These are phyloP conservation scores for Copidosoma floridanum DNA, from an alignment of 1,140 invertebrate species.

Conservation along the genomic window DNA sequence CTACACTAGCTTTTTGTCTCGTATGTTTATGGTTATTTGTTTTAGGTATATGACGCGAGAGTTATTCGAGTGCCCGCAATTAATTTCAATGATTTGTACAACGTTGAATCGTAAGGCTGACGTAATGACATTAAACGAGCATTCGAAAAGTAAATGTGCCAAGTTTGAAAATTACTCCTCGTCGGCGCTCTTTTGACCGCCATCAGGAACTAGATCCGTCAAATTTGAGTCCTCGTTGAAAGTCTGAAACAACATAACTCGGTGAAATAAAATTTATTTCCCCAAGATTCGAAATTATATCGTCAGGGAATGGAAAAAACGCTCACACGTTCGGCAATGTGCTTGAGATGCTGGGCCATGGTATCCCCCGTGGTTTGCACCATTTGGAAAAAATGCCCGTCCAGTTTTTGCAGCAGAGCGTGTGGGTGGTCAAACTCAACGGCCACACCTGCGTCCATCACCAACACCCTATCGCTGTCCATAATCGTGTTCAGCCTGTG, in stretches of 20 bases:
- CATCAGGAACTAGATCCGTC: not conserved
- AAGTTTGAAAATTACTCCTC: too few species aligned
- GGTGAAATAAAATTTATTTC: not conserved
- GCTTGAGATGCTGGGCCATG: conserved; percentile 47
- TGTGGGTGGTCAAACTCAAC: conserved; percentile 63
- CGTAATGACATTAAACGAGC: too few species aligned
- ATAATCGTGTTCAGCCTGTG: conserved; percentile 61
- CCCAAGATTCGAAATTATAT: not conserved
- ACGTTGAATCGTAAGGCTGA: too few species aligned
- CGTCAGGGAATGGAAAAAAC: not conserved
- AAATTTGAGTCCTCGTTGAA: conserved; percentile 3
- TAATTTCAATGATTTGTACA: too few species aligned
- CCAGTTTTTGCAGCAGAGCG: conserved; percentile 50
- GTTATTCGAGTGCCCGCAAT: too few species aligned
- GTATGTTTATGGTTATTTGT: too few species aligned
- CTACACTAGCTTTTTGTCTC: too few species aligned
- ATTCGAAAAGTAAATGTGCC: too few species aligned
- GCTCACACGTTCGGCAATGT: conserved; percentile 50
- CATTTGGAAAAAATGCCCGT: conserved; percentile 51
- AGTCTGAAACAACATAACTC: conserved; percentile 6
- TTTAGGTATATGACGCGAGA: too few species aligned
- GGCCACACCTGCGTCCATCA: conserved; percentile 52
- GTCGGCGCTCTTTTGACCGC: too few species aligned
- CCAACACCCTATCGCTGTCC: conserved; percentile 55
- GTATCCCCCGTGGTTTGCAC: conserved; percentile 55